Conservation (phyloP, 2,888 invertebrate genomes). For the Meiosimyza platycephala region DNA sequence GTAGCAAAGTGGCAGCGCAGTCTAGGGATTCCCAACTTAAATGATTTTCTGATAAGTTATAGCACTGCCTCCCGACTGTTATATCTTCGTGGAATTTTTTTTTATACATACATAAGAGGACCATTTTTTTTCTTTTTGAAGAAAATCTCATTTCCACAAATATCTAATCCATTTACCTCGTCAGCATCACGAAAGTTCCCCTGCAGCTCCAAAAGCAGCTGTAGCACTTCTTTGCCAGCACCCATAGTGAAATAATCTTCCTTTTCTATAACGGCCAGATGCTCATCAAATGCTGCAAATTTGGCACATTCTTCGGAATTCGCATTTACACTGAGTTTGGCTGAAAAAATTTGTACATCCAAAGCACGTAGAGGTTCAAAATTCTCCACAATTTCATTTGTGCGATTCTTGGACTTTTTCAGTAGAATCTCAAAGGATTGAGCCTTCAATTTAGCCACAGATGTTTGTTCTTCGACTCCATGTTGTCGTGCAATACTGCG, state of each 20-base stretch:
- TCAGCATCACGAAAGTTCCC: constrained; percentile 43
- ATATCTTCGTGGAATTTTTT: too few species aligned
- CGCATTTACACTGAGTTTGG: constrained; percentile 50
- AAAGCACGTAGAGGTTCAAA: constrained; percentile 54
- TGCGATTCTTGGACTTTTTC: constrained; percentile 50
- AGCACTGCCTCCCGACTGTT: too few species aligned
- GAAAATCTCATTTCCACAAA: constrained; percentile 8
- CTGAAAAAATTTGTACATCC: constrained; percentile 52
- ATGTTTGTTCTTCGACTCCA: constrained; percentile 45
- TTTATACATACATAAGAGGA: too few species aligned
- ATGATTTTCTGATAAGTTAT: too few species aligned
- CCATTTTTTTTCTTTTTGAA: neutral
- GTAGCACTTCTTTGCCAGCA: constrained; percentile 49
- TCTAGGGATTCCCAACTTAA: too few species aligned
- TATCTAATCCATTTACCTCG: constrained; percentile 35
- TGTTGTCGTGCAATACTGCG: constrained; percentile 45
- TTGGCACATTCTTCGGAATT: constrained; percentile 46
- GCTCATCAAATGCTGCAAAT: constrained; percentile 50
- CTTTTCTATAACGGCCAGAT: constrained; percentile 46
- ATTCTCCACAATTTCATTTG: constrained; percentile 39
- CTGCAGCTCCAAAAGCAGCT: constrained; percentile 50
- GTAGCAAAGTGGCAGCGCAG: too few species aligned
- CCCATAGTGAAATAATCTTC: constrained; percentile 50
- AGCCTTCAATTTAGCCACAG: constrained; percentile 52
- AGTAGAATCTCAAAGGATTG: constrained; percentile 54